Evolutionary conservation across 2,888 invertebrate species (phyloP).

Genomic region (Xestia sexstrigata): DNA sequence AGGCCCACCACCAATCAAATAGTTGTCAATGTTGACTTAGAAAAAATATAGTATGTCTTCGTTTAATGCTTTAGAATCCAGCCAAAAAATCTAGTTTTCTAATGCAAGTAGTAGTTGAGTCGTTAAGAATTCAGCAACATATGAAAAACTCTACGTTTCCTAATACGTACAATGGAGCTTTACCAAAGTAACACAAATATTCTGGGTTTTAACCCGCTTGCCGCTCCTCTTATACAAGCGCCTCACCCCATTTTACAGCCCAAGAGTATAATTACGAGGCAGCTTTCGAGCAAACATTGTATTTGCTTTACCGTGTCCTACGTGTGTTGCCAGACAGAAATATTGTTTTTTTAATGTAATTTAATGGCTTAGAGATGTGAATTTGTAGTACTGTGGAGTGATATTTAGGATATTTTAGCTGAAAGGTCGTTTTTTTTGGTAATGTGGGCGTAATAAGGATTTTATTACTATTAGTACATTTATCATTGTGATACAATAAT

Average conservation of each 20-base stretch:
- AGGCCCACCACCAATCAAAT: not conserved
- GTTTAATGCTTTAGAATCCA: not conserved
- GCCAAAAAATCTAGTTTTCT: not conserved
- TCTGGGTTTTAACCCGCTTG: not conserved
- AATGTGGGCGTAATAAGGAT: not conserved
- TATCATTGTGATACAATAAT: too few species aligned
- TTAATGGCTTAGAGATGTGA: conserved; percentile 40
- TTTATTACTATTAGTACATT: not conserved
- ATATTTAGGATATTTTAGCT: conserved; percentile 27
- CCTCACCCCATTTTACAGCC: conserved; percentile 56
- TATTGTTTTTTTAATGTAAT: conserved; percentile 61
- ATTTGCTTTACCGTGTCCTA: conserved; percentile 76
- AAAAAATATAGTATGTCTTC: not conserved
- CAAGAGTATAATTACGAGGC: conserved; percentile 80
- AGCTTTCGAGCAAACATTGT: conserved; percentile 78
- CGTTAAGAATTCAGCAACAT: not conserved
- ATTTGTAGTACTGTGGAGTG: conserved; percentile 28
- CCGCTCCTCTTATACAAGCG: conserved; percentile 27
- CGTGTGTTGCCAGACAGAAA: conserved; percentile 52
- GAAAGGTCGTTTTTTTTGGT: not conserved
- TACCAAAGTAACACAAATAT: not conserved
- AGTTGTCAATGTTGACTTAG: not conserved
- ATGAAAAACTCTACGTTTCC: not conserved
- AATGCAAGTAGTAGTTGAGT: not conserved
- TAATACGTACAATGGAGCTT: too few species aligned